A percentile compares a stretch with the other conserved stretches of the same genome.
Evolutionary conservation across 2,888 invertebrate species (phyloP).

Genomic region (Hydrotaea diabolus): DNA sequence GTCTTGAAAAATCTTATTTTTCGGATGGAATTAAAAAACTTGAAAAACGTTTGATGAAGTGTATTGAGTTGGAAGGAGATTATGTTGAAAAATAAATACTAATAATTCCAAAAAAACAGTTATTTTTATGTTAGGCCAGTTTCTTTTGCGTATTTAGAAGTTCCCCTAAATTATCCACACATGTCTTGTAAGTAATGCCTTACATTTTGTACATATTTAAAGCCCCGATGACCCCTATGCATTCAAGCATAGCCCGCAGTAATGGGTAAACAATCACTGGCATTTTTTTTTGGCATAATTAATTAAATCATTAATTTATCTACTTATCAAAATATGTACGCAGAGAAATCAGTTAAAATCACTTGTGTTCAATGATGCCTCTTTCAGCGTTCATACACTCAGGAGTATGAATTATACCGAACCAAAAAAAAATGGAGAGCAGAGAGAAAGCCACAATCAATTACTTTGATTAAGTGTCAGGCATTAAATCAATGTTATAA

Average conservation of each 20-base stretch:
- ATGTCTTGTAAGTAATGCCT: conserved; percentile 18
- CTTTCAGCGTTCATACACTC: background rate
- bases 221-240: background rate
- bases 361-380: conserved; percentile 22
- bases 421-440: conserved; percentile 31
- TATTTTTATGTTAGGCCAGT: too few species aligned
- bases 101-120: too few species aligned
- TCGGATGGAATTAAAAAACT: too few species aligned
- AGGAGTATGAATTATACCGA: conserved; percentile 1
- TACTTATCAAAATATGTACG: conserved; percentile 46
- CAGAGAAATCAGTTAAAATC: conserved; percentile 54
- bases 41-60: too few species aligned
- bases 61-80: too few species aligned
- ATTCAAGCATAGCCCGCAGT: conserved; percentile 16
- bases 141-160: too few species aligned
- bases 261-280: conserved; percentile 18
- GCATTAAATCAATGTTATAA: conserved; percentile 70
- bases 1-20: too few species aligned
- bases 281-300: conserved; percentile 24
- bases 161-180: background rate
- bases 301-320: conserved; percentile 54
- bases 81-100: too few species aligned
- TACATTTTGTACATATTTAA: conserved; percentile 14
- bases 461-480: conserved; percentile 69
- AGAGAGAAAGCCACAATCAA: conserved; percentile 53